phyloP scores from a whole-genome alignment of 2,113 vertebrate genomes.

The Ageneiosus marmoratus region DNA sequence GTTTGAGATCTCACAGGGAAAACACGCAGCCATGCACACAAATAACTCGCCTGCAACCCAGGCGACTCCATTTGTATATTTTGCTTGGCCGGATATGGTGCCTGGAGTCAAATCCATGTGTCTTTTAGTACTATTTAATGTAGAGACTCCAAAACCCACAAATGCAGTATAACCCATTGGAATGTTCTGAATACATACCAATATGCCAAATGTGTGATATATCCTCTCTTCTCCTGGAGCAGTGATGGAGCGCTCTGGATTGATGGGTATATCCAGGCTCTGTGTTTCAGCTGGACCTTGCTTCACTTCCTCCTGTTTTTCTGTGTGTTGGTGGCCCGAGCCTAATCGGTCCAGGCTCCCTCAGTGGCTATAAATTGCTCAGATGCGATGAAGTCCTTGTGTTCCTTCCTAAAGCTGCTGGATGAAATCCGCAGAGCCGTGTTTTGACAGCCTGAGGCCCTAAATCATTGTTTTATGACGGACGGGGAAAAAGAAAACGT shows the following conservation, averaged over 20 bases:
- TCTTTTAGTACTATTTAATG: conserved; percentile 82
- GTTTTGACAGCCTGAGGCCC: conserved; percentile 84
- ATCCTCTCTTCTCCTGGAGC: conserved; percentile 80
- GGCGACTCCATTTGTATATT: conserved; percentile 85
- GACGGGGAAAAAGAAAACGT: conserved; percentile 78
- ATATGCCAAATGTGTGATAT: conserved; percentile 79
- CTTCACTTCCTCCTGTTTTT: conserved; percentile 86
- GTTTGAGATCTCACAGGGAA: conserved; percentile 36
- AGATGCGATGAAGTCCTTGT: conserved; percentile 84
- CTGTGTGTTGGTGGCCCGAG: conserved; percentile 86
- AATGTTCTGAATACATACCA: conserved; percentile 77
- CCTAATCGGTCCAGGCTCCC: conserved; percentile 82
- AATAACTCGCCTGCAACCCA: conserved; percentile 82
- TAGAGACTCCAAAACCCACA: conserved; percentile 87
- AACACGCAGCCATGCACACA: conserved; percentile 81
- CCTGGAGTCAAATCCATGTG: conserved; percentile 77
- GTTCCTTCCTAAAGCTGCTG: conserved; percentile 72
- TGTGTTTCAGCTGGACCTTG: conserved; percentile 81
- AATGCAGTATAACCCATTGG: conserved; percentile 78
- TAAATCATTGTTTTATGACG: conserved; percentile 88
- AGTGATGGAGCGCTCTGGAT: conserved; percentile 85
- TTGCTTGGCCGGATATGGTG: conserved; percentile 78
- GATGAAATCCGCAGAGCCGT: conserved; percentile 69
- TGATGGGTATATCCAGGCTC: conserved; percentile 84
- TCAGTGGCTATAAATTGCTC: conserved; percentile 84